Percentiles rank a stretch among this genome's conserved stretches.
phyloP scores from a whole-genome alignment of 1,140 invertebrate genomes.

The Microvelia longipes region DNA sequence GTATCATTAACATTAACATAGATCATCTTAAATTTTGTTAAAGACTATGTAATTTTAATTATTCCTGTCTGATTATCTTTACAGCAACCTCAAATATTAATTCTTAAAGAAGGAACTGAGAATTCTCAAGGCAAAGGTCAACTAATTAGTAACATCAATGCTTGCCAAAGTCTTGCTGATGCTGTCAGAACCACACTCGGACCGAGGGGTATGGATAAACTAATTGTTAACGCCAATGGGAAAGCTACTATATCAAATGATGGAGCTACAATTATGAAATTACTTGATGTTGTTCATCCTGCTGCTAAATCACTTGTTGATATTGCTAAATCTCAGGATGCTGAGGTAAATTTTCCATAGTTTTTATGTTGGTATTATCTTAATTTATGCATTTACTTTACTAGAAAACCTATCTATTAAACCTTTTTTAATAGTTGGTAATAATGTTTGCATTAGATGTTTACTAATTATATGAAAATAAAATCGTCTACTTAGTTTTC shows the following conservation, averaged over 20 bases:
- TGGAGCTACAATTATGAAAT: conserved; percentile 96
- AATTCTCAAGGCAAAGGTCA: conserved; percentile 90
- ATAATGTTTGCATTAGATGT: too few relatives aligned
- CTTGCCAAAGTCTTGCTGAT: conserved; percentile 92
- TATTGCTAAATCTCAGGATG: conserved; percentile 98
- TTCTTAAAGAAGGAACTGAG: conserved; percentile 96
- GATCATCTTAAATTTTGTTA: too few relatives aligned
- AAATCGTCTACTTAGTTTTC: too few relatives aligned
- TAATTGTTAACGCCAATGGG: conserved; percentile 79
- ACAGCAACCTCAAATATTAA: conserved; percentile 93
- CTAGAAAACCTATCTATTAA: too few relatives aligned
- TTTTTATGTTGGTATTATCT: background rate
- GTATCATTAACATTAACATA: too few relatives aligned
- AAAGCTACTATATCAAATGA: conserved; percentile 98
- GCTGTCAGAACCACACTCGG: conserved; percentile 92
- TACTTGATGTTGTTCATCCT: conserved; percentile 93
- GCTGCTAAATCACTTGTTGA: conserved; percentile 95
- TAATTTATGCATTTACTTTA: background rate
- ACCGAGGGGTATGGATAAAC: conserved; percentile 97
- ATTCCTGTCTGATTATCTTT: conserved; percentile 31
- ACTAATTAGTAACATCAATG: conserved; percentile 96
- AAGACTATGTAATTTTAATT: too few relatives aligned
- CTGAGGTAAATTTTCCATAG: conserved; percentile 57
- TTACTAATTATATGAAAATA: too few relatives aligned
- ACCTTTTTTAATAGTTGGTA: too few relatives aligned